Percentiles rank a stretch among this genome's conserved stretches.
phyloP scores from a whole-genome alignment of 2,113 vertebrate genomes.

The Rhizomys pruinosus region DNA sequence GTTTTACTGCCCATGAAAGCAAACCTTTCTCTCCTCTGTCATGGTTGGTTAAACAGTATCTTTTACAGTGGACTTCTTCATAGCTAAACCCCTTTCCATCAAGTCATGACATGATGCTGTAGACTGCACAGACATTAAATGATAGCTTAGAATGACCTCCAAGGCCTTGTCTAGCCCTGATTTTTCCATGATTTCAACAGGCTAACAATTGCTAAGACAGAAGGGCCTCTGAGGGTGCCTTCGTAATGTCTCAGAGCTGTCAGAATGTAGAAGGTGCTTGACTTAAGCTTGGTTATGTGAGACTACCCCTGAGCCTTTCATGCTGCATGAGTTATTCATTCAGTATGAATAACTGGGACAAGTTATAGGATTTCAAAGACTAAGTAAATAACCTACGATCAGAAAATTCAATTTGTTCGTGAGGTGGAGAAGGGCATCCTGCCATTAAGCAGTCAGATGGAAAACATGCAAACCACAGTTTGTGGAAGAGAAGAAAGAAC shows the following conservation, averaged over 20 bases:
- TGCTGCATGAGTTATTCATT: conserved; percentile 59
- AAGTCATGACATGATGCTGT: not conserved
- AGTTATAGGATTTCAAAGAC: conserved; percentile 73
- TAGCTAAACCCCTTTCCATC: conserved; percentile 1
- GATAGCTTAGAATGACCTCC: not conserved
- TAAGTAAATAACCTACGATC: conserved; percentile 64
- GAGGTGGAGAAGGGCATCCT: conserved; percentile 68
- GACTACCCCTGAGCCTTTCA: conserved; percentile 51
- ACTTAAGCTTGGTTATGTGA: not conserved
- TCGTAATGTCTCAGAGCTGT: not conserved
- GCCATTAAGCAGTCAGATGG: conserved; percentile 63
- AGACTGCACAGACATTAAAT: not conserved
- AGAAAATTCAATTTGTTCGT: conserved; percentile 75
- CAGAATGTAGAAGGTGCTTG: conserved; percentile 46
- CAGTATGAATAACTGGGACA: conserved; percentile 63
- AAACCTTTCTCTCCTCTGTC: conserved; percentile 60
- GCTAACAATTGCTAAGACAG: conserved; percentile 29
- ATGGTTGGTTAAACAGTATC: conserved; percentile 38
- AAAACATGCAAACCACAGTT: conserved; percentile 69
- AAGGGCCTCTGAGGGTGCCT: not conserved
- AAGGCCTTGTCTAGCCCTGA: not conserved
- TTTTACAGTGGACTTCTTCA: conserved; percentile 55
- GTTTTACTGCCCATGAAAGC: conserved; percentile 75
- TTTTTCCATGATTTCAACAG: conserved; percentile 26
- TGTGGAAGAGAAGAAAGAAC: conserved; percentile 58